Evolutionary conservation across 2,888 invertebrate genomes (phyloP), one percentile per base, ranked within the genome.

Genomic region (Sminthurides aquaticus): DNA sequence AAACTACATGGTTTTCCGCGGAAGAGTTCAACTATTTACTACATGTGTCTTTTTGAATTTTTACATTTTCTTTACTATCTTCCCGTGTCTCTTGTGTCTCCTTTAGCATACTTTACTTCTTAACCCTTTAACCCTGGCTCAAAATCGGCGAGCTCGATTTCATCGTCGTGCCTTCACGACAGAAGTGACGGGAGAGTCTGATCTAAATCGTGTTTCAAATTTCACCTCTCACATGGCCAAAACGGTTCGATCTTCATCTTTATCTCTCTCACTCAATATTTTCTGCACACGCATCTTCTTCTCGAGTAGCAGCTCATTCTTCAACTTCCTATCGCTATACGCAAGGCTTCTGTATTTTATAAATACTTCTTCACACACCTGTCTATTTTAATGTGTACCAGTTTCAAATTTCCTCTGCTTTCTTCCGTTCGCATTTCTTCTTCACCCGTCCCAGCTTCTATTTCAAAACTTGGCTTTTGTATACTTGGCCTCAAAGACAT

Each of bases 81-180:
- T n/a, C n/a, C n/a, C n/a, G n/a, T n/a, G n/a, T n/a, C n/a, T n/a
- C n/a, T n/a, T n/a, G n/a, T n/a, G n/a, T n/a, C n/a, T 34, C 27
- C 54, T 62, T 65, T 69, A 73, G 72, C 70, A 71, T 72, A 70
- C 90, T 82, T 87, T 91, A 81, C 89, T 90, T 84, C 90, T 89
- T 83, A 90, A 91, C 78, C 88, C 89, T 82, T 67, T 71, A 68
- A 90, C 90, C 80, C 86, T 91, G 86, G 87, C 90, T 83, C 90
- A 90, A 84, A 87, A 87, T 79, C 87, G 91, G 79, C 86, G 90
- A 78, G 86, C 88, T 79, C 86, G 88, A 78, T 86, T 91, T 81
- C 63, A 64, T 57, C 86, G 90, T 81, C 86, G 91, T 79, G 91
- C 91, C 79, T 89, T 90, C 83, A 91, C 91, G 49, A 73, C 73